phyloP scores from a whole-genome alignment of 2,797 vertebrate species.

The Alauda arvensis region DNA sequence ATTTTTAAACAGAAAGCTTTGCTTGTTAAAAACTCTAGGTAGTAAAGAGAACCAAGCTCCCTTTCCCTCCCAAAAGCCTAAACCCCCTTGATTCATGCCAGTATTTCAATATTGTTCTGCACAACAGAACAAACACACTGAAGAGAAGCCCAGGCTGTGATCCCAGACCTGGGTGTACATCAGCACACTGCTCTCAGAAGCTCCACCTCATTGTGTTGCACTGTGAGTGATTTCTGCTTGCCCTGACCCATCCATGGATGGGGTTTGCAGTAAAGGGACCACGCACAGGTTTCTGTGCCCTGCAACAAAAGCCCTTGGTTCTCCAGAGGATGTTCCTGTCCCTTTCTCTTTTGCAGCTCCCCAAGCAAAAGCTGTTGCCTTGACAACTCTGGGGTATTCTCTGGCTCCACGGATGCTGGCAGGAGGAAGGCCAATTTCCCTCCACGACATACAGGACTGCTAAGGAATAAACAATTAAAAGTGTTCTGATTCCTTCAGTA shows the following conservation, averaged over 20 bases:
- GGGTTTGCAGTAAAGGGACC: background rate
- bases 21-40: background rate
- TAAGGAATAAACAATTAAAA: constrained; percentile 39
- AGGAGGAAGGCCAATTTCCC: constrained; percentile 54
- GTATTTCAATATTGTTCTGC: background rate
- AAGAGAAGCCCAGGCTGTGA: background rate
- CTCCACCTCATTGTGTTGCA: background rate
- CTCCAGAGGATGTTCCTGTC: constrained; percentile 29
- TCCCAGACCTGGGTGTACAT: background rate
- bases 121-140: background rate
- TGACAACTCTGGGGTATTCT: constrained; percentile 68
- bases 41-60: background rate
- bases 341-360: constrained; percentile 50
- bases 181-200: background rate
- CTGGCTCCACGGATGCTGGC: constrained; percentile 35
- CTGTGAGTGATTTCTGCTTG: background rate
- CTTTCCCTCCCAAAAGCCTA: background rate
- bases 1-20: background rate
- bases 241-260: background rate
- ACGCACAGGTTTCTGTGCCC: background rate
- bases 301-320: constrained; percentile 38
- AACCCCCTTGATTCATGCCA: background rate
- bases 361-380: constrained; percentile 69
- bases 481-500: background rate
- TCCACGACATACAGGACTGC: constrained; percentile 50